A percentile compares a stretch with the other conserved stretches of the same genome.
phyloP scores from a whole-genome alignment of 2,888 invertebrate species.

The Anagyrus pseudococci region DNA sequence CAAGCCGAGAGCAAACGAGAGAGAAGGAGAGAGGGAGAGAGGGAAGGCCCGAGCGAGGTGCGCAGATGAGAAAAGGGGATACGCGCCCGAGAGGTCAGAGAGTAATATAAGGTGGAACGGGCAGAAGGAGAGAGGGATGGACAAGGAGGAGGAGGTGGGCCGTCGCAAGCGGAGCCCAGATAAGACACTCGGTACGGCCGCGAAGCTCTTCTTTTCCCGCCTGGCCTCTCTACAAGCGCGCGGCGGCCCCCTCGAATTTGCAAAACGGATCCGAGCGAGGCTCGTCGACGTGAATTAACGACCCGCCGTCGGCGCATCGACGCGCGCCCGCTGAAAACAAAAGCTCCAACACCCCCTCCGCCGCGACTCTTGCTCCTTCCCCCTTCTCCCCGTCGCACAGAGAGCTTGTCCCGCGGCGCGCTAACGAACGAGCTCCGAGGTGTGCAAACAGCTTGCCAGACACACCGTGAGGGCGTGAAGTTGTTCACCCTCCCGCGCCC shows the following conservation, averaged over 20 bases:
- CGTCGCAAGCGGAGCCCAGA: no score
- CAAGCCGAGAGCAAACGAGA: slow-evolving; percentile 24
- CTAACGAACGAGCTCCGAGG: no score
- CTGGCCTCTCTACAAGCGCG: slow-evolving; percentile 8
- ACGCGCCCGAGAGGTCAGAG: no score
- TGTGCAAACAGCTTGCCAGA: no score
- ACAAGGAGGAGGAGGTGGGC: no score
- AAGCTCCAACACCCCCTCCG: background rate
- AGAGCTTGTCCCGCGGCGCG: no score
- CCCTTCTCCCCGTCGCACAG: background rate
- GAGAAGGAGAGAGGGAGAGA: slow-evolving; percentile 33
- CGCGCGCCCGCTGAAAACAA: slow-evolving; percentile 35
- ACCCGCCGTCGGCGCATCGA: slow-evolving; percentile 40
- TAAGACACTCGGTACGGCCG: no score
- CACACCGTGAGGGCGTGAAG: no score
- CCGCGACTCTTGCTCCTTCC: background rate
- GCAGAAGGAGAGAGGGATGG: slow-evolving; percentile 26
- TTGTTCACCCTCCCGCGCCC: no score
- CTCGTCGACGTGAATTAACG: slow-evolving; percentile 44
- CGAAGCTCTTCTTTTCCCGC: slow-evolving; percentile 27
- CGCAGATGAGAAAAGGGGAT: no score
- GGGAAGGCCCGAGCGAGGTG: slow-evolving; percentile 15
- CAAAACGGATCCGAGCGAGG: slow-evolving; percentile 39
- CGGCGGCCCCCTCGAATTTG: slow-evolving; percentile 39
- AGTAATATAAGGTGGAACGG: no score